Percentiles rank a stretch among this genome's conserved stretches.
phyloP scores from a whole-genome alignment of 2,113 vertebrate genomes.

The Microtus pennsylvanicus region DNA sequence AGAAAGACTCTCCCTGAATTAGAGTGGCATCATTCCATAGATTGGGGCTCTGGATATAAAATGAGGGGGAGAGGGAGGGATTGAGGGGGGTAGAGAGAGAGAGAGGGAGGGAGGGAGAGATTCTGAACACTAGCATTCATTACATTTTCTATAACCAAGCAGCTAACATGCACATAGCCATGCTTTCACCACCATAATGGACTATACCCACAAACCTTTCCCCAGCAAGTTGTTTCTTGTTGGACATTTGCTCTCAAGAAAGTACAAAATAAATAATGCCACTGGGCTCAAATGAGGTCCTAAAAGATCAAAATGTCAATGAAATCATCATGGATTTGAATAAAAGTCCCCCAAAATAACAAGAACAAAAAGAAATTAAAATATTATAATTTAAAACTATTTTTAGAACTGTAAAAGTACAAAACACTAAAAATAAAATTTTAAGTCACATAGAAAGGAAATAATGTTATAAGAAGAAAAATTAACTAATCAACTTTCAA shows the following conservation, averaged over 20 bases:
- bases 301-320: not conserved
- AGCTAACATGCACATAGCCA: no score
- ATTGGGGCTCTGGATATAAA: not conserved
- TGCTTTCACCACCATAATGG: not conserved
- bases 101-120: no score
- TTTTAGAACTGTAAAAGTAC: not conserved
- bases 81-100: no score
- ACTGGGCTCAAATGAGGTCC: not conserved
- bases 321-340: not conserved
- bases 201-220: not conserved
- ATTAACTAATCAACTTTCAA: not conserved
- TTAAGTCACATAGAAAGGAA: not conserved
- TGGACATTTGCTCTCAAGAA: not conserved
- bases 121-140: no score
- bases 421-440: not conserved
- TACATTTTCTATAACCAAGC: not conserved
- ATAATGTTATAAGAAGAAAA: not conserved
- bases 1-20: not conserved
- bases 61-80: not conserved
- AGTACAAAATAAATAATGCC: not conserved
- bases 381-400: not conserved
- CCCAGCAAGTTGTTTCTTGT: not conserved
- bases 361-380: not conserved
- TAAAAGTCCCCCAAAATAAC: not conserved
- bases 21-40: no score